phyloP scores from a whole-genome alignment of 2,113 vertebrate genomes.

The Nibea albiflora region DNA sequence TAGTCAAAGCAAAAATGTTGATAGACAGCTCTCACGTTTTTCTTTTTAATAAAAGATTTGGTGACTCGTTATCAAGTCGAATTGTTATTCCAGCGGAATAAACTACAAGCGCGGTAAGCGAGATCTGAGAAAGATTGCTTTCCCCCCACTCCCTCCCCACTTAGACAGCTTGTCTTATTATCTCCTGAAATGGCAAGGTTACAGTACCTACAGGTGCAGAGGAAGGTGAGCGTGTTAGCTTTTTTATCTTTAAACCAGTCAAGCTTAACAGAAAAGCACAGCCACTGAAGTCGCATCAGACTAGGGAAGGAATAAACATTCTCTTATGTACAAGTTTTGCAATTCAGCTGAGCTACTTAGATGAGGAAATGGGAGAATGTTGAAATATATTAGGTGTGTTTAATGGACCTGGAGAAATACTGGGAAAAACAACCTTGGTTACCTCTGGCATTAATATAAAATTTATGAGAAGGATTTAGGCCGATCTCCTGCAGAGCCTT shows the following conservation, averaged over 20 bases:
- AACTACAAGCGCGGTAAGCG: conserved; percentile 50
- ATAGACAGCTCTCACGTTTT: conserved; percentile 69
- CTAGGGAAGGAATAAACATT: conserved; percentile 71
- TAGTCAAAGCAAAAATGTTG: conserved; percentile 41
- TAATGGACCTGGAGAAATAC: conserved; percentile 76
- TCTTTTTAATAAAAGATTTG: conserved; percentile 66
- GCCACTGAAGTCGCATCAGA: conserved; percentile 68
- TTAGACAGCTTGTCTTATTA: conserved; percentile 76
- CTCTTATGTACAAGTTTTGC: conserved; percentile 64
- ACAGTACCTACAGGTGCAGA: conserved; percentile 76
- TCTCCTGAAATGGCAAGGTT: conserved; percentile 75
- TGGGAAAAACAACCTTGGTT: conserved; percentile 77
- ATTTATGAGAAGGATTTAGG: conserved; percentile 81
- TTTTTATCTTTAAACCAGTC: conserved; percentile 75
- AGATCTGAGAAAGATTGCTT: conserved; percentile 65
- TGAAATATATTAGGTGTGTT: conserved; percentile 74
- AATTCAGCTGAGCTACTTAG: conserved; percentile 62
- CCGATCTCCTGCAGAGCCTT: conserved; percentile 76
- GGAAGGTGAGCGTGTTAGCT: conserved; percentile 70
- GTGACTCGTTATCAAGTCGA: conserved; percentile 65
- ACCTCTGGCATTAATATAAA: conserved; percentile 82
- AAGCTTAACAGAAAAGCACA: conserved; percentile 57
- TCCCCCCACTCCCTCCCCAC: conserved; percentile 19
- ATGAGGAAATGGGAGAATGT: conserved; percentile 57
- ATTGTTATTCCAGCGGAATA: conserved; percentile 69